phyloP scores from a whole-genome alignment of 2,888 invertebrate genomes.

The Eristalis tenax region DNA sequence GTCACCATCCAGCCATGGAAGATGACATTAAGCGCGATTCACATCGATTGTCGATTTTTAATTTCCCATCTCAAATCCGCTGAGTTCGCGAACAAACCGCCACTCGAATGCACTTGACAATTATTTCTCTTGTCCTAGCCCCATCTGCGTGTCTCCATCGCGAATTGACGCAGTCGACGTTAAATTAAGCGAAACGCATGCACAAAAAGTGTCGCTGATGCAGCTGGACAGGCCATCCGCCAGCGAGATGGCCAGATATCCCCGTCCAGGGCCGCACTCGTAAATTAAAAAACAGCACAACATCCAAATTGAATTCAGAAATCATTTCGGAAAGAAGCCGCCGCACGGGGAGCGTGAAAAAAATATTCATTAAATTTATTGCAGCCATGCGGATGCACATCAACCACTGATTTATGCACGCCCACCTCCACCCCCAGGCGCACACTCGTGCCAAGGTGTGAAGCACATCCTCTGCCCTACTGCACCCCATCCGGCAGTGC shows the following conservation, averaged over 20 bases:
- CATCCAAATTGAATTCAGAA: conserved; percentile 62
- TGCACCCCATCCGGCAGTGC: neutral
- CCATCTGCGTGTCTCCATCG: neutral
- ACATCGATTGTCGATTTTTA: neutral
- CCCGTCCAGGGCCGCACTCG: neutral
- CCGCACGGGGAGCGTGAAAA: neutral
- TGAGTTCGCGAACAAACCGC: neutral
- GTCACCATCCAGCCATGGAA: neutral
- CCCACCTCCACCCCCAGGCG: neutral
- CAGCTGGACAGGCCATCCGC: neutral
- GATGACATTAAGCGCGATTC: neutral
- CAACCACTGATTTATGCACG: conserved; percentile 61
- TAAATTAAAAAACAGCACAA: conserved; percentile 24
- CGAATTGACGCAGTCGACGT: neutral
- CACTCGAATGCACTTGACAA: neutral
- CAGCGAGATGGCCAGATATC: neutral
- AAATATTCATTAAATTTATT: conserved; percentile 61
- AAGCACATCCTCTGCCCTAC: neutral
- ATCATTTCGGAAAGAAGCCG: conserved; percentile 41
- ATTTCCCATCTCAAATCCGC: neutral
- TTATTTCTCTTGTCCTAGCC: neutral
- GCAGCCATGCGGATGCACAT: conserved; percentile 68
- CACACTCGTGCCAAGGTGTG: neutral
- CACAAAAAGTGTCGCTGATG: neutral
- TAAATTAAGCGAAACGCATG: neutral